phyloP scores from a whole-genome alignment of 92 coral and sea anemone species.

The Desmophyllum pertusum region DNA sequence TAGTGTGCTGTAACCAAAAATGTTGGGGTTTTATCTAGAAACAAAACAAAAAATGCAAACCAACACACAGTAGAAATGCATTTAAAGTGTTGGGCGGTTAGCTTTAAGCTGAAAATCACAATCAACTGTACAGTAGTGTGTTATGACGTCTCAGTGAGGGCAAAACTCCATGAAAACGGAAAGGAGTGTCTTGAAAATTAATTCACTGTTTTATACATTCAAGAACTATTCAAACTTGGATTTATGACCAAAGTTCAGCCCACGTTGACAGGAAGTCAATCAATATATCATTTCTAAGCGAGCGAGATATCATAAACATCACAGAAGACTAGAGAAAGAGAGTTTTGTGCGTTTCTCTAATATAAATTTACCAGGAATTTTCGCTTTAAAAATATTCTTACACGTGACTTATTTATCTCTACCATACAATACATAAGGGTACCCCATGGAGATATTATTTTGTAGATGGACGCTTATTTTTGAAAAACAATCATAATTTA shows the following conservation, averaged over 20 bases:
- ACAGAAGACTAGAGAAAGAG: too few species aligned
- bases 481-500: background rate
- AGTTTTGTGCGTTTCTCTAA: background rate
- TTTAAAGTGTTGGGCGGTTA: background rate
- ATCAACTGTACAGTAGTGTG: too few species aligned
- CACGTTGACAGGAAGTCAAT: background rate
- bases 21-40: background rate
- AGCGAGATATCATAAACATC: too few species aligned
- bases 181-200: background rate
- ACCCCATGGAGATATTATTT: constrained; percentile 13
- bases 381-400: background rate
- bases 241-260: background rate
- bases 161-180: constrained; percentile 2
- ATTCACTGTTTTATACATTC: background rate
- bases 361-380: background rate
- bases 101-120: too few species aligned
- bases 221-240: background rate
- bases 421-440: background rate
- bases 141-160: too few species aligned
- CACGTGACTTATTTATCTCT: constrained; percentile 3
- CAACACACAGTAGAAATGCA: background rate
- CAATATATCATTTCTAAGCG: background rate
- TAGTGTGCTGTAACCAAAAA: too few species aligned
- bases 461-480: background rate
- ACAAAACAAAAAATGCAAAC: background rate